These are phyloP conservation scores for Solea solea DNA, from an alignment of 2,113 vertebrate genomes.

Conservation along the genomic window DNA sequence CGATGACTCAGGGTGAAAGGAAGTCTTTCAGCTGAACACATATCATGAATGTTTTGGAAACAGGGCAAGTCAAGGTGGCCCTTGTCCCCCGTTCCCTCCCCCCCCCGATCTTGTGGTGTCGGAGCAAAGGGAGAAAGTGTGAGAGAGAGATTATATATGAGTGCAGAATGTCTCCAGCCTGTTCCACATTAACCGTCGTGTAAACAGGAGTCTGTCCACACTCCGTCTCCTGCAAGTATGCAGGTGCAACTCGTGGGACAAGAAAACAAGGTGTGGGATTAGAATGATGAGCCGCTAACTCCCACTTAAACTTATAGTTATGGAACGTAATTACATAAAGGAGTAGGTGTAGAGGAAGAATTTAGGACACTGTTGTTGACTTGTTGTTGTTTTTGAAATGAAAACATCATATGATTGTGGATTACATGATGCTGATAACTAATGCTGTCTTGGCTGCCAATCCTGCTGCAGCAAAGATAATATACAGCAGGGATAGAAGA, in stretches of 20 bases:
- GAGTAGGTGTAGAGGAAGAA: not conserved
- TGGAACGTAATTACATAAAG: conserved; percentile 25
- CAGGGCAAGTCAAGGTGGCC: conserved; percentile 38
- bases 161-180: conserved; percentile 63
- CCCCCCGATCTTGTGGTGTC: conserved; percentile 57
- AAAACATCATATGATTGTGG: conserved; percentile 1
- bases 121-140: conserved; percentile 42
- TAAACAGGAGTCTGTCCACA: conserved; percentile 67
- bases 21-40: conserved; percentile 69
- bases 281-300: conserved; percentile 31
- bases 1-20: conserved; percentile 65
- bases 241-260: conserved; percentile 28
- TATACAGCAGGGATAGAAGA: too few species aligned
- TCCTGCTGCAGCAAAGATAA: not conserved
- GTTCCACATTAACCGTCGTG: conserved; percentile 58
- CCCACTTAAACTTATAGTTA: conserved; percentile 61
- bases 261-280: conserved; percentile 15
- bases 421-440: too few species aligned
- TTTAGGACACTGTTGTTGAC: not conserved
- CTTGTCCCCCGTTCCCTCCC: conserved; percentile 30
- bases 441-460: not conserved
- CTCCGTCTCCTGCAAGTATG: conserved; percentile 30
- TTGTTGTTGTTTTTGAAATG: not conserved
- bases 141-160: conserved; percentile 33
- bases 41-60: conserved; percentile 69